Evolutionary conservation across 2,888 invertebrate species (phyloP), one percentile per base, ranked within the genome.

Genomic region (Acanthosepion esculentum): DNA sequence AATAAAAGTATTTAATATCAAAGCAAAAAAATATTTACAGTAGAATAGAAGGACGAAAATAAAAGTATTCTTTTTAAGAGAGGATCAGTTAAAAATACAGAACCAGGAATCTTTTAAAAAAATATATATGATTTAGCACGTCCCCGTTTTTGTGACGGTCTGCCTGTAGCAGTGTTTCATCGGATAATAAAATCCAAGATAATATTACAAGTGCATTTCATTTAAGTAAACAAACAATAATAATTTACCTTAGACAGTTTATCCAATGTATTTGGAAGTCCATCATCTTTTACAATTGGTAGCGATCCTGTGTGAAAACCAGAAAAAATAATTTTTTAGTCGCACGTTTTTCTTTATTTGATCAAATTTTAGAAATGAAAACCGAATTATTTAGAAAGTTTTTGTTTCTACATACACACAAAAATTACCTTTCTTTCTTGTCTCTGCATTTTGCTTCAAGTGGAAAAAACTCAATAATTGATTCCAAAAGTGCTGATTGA

Each of bases 311-410:
- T 7, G 12, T 10, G 4, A 10, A 78, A 12, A n/a, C 0, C 0
- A 33, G 4, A 78, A n/a, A 7, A n/a, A 78, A 8, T 10, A 78
- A 78, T 33, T 3, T 15, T n/a, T 78, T 78, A n/a, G n/a, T 12
- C 2, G 2, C 4, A 2, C 6, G 0, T n/a, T 5, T 33, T 33
- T 1, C n/a, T n/a, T 5, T n/a, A 10, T 41, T 41, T 41, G 41
- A 41, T 53, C 12, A 53, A 64, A 64, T 26, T 23, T 64, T 8
- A 64, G 64, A 29, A 78, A 29, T 78, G 8, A 29, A 78, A n/a
- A n/a, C 78, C 10, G 78, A 29, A 78, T 29, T 12, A 26, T 64
- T 64, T 64, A 26, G 64, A 23, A 64, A 26, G 29, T 23, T 8
- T 8, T 26, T 29, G 4, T 64, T n/a, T 12, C 64, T 29, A 29